These are phyloP conservation scores for Solenopsis fugax DNA, from an alignment of 1,140 invertebrate species.

Conservation along the genomic window DNA sequence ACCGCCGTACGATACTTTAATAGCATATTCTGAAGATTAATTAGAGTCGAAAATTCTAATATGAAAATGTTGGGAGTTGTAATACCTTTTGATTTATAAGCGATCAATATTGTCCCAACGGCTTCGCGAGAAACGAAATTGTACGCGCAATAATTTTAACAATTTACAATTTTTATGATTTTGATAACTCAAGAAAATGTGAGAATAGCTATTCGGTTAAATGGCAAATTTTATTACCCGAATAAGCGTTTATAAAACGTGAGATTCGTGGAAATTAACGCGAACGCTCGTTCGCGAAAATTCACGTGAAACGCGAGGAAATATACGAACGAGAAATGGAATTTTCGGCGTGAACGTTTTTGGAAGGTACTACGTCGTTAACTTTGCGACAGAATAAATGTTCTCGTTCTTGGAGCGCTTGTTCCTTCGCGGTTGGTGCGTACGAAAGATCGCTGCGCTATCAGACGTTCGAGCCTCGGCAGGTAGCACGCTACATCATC, in stretches of 20 bases:
- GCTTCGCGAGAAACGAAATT: not conserved
- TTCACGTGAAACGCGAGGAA: not conserved
- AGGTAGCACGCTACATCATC: not conserved
- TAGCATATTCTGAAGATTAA: constrained; percentile 24
- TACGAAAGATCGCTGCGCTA: not conserved
- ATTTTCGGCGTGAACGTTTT: not conserved
- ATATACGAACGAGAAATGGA: no score
- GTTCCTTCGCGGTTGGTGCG: not conserved
- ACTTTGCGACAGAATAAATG: not conserved
- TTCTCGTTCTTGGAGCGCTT: not conserved
- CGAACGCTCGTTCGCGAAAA: not conserved
- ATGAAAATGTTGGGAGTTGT: not conserved
- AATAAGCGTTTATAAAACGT: not conserved
- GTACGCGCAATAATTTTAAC: not conserved
- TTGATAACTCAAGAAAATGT: not conserved
- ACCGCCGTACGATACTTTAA: not conserved
- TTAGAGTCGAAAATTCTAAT: constrained; percentile 21
- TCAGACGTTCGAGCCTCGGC: not conserved
- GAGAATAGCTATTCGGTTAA: not conserved
- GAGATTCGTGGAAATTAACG: not conserved
- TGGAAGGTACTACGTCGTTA: not conserved
- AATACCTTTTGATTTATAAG: not conserved
- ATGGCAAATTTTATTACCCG: not conserved
- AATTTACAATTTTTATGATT: not conserved
- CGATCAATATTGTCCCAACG: not conserved